These are phyloP conservation scores for Lasioglossum leucozonium DNA, from an alignment of 2,888 invertebrate genomes.

Conservation along the genomic window DNA sequence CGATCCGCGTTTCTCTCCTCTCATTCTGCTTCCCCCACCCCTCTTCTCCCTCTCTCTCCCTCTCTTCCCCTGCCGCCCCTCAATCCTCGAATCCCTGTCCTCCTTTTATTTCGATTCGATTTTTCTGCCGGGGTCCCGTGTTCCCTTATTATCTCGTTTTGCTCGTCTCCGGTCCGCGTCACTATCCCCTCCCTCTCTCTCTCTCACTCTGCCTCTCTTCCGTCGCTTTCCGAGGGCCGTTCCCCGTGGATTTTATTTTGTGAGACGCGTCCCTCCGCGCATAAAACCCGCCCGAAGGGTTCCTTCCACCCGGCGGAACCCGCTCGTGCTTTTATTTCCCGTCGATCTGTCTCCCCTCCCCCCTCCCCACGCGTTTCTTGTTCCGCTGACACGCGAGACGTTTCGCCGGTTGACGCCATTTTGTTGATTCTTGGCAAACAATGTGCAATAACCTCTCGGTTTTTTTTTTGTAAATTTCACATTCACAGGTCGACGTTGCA, in stretches of 20 bases:
- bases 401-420: neutral
- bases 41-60: constrained; percentile 13
- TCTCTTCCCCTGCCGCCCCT: neutral
- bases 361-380: neutral
- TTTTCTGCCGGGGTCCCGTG: constrained; percentile 52
- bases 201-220: neutral
- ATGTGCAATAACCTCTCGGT: neutral
- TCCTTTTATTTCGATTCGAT: constrained; percentile 60
- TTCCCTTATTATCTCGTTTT: constrained; percentile 61
- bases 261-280: constrained; percentile 21
- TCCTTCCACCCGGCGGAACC: constrained; percentile 9
- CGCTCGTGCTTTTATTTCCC: constrained; percentile 69
- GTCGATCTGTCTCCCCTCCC: constrained; percentile 55
- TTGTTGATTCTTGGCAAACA: neutral
- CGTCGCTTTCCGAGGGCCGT: constrained; percentile 22
- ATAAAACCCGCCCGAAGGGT: neutral
- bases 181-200: constrained; percentile 30
- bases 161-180: constrained; percentile 58
- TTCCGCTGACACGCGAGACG: constrained; percentile 1
- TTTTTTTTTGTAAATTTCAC: neutral
- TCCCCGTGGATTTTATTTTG: constrained; percentile 55
- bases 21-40: constrained; percentile 35
- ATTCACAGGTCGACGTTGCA: neutral
- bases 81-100: constrained; percentile 12
- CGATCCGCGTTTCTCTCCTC: constrained; percentile 55